These are phyloP conservation scores for Drosophila yooni DNA, from an alignment of 2,888 invertebrate species.

Conservation along the genomic window DNA sequence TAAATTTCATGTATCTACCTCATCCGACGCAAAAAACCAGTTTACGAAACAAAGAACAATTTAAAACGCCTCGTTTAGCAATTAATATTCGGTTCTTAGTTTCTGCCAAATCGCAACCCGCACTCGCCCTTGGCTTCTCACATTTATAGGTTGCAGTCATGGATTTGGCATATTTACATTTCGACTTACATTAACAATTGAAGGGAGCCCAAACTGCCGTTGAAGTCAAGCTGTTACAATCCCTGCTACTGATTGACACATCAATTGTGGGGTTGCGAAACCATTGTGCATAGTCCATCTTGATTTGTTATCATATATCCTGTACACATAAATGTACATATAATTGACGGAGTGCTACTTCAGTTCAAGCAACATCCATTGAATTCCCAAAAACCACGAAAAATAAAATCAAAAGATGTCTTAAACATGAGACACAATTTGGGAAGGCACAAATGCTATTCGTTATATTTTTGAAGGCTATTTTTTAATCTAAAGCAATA, in stretches of 20 bases:
- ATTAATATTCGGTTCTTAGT: constrained; percentile 55
- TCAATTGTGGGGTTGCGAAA: constrained; percentile 12
- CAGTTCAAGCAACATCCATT: background rate
- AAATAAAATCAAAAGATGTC: constrained; percentile 23
- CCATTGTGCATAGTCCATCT: background rate
- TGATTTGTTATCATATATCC: background rate
- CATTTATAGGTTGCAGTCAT: constrained; percentile 30
- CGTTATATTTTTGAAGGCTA: constrained; percentile 68
- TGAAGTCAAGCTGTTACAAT: constrained; percentile 44
- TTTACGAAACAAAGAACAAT: constrained; percentile 55
- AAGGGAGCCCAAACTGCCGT: constrained; percentile 36
- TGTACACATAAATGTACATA: background rate
- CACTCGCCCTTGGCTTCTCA: background rate
- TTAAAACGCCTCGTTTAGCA: constrained; percentile 65
- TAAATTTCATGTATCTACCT: constrained; percentile 34
- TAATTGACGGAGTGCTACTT: background rate
- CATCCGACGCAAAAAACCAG: constrained; percentile 40
- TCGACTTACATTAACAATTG: constrained; percentile 35
- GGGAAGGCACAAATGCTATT: constrained; percentile 72
- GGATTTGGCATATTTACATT: constrained; percentile 74
- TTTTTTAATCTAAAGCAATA: constrained; percentile 56
- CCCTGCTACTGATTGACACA: constrained; percentile 42
- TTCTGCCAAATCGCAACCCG: background rate
- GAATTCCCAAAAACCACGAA: constrained; percentile 15
- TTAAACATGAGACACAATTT: constrained; percentile 36